Percentiles rank a stretch among this genome's conserved stretches.
Conservation (phyloP, 1,140 invertebrate species). For the Trypoxylus dichotomus region DNA sequence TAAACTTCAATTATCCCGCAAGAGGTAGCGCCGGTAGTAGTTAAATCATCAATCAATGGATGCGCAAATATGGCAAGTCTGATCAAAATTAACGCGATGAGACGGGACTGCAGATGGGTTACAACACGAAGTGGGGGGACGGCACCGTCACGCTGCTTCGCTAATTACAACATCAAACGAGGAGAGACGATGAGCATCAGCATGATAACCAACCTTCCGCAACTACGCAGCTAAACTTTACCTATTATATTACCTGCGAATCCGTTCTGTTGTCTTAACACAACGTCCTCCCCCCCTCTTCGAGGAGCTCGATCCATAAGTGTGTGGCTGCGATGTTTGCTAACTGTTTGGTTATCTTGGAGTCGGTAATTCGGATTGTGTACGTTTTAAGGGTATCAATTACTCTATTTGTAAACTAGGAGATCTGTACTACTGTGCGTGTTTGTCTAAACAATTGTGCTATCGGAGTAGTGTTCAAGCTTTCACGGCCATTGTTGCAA, state of each 20-base stretch:
- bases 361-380: not conserved
- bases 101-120: not conserved
- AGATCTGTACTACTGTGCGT: too few species aligned
- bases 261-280: constrained; percentile 15
- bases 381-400: not conserved
- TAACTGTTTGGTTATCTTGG: constrained; percentile 5
- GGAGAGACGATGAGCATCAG: constrained; percentile 7
- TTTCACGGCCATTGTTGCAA: too few species aligned
- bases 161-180: constrained; percentile 35
- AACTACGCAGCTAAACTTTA: constrained; percentile 18
- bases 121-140: not conserved
- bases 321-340: not conserved
- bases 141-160: not conserved
- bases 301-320: not conserved
- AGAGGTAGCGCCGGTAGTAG: not conserved
- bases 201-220: constrained; percentile 30
- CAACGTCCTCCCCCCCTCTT: not conserved
- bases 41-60: constrained; percentile 13
- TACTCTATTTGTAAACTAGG: too few species aligned
- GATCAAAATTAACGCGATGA: constrained; percentile 25
- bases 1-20: not conserved
- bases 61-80: constrained; percentile 27
- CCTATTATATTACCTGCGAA: constrained; percentile 25
- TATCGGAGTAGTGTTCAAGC: too few species aligned
- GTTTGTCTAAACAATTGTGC: too few species aligned